A percentile compares a stretch with the other conserved stretches of the same genome.
Evolutionary conservation across 2,888 invertebrate species (phyloP).

Genomic region (Cataglyphis livida): DNA sequence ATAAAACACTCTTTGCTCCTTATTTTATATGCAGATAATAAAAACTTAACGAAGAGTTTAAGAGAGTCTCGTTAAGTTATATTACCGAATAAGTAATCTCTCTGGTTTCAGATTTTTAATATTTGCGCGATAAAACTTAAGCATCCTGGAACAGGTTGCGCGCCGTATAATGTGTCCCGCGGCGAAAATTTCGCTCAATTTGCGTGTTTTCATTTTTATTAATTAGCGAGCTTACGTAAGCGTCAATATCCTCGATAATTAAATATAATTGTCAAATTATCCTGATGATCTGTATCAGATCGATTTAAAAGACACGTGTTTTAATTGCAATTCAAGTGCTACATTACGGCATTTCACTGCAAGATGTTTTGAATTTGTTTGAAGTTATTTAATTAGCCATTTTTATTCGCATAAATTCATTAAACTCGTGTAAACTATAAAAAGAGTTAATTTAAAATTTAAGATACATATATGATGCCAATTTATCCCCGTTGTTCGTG

Average conservation of each 20-base stretch:
- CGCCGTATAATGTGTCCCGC: slow-evolving; percentile 32
- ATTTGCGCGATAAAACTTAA: slow-evolving; percentile 1
- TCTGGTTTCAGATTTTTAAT: slow-evolving; percentile 46
- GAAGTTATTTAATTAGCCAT: not conserved
- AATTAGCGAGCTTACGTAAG: slow-evolving; percentile 67
- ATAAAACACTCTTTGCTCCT: slow-evolving; percentile 60
- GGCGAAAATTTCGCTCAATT: slow-evolving; percentile 55
- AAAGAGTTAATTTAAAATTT: not conserved
- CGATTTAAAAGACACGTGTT: slow-evolving; percentile 42
- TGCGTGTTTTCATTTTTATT: slow-evolving; percentile 61
- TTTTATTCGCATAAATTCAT: not conserved
- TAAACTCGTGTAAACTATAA: not conserved
- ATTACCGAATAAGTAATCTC: slow-evolving; percentile 62
- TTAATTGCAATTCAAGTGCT: slow-evolving; percentile 61
- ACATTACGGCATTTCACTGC: slow-evolving; percentile 7
- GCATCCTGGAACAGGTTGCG: slow-evolving; percentile 30
- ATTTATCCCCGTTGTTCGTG: not conserved
- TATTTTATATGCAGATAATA: slow-evolving; percentile 53
- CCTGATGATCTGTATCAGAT: not conserved
- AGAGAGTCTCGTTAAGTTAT: slow-evolving; percentile 65
- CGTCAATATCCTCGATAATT: slow-evolving; percentile 62
- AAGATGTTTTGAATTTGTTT: slow-evolving; percentile 57
- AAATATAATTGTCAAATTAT: slow-evolving; percentile 65
- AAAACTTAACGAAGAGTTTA: slow-evolving; percentile 68
- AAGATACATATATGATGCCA: not conserved